Evolutionary conservation across 2,797 vertebrate genomes (phyloP).

Genomic region (Sebastes miniatus): DNA sequence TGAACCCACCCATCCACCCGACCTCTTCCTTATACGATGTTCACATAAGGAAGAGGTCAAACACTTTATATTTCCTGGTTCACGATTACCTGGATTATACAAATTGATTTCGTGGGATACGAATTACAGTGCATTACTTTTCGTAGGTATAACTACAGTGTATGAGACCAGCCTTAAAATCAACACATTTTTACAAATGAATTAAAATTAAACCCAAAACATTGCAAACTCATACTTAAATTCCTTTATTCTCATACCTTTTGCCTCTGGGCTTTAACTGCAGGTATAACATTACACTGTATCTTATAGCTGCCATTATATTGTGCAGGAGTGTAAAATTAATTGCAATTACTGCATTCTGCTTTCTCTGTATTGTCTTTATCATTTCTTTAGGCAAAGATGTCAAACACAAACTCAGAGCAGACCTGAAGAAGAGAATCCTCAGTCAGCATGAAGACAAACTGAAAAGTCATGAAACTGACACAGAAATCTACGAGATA

Average conservation of each 20-base stretch:
- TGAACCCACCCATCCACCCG: too few species aligned
- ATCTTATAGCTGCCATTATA: too few species aligned
- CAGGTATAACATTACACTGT: background rate
- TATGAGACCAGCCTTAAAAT: too few species aligned
- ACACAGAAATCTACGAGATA: background rate
- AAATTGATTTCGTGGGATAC: too few species aligned
- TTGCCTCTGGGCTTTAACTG: background rate
- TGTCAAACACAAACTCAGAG: rapidly evolving
- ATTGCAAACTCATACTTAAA: background rate
- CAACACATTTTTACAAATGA: too few species aligned
- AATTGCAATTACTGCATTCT: background rate
- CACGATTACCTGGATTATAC: too few species aligned
- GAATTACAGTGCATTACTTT: too few species aligned
- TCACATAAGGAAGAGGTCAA: too few species aligned
- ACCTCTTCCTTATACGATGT: too few species aligned
- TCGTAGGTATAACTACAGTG: too few species aligned
- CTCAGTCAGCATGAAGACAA: background rate
- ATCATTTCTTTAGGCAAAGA: background rate
- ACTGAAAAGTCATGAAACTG: rapidly evolving
- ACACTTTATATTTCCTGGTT: too few species aligned
- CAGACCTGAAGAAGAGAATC: background rate
- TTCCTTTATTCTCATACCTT: background rate
- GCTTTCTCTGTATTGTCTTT: background rate
- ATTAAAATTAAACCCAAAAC: too few species aligned
- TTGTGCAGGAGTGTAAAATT: background rate